Evolutionary conservation across 2,113 vertebrate genomes (phyloP), one percentile per base, ranked within the genome.

Genomic region (Grammomys surdaster): DNA sequence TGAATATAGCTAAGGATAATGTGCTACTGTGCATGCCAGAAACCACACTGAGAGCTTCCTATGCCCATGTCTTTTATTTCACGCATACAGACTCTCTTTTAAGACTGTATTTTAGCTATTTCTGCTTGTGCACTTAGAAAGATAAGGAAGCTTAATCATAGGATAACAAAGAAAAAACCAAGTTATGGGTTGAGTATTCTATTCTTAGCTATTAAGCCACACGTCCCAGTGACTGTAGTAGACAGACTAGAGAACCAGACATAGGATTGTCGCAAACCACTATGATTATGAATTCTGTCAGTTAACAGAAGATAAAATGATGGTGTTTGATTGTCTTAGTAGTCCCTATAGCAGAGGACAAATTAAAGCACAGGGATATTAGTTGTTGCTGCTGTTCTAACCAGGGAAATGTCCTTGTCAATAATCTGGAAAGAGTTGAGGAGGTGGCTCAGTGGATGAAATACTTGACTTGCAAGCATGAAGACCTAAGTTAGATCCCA

Each of bases 1-100:
- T 40, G 13, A 90, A 63, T 80, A 36, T 16, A 54, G 3, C 2
- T 92, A 54, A 91, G 1, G 56, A 72, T 43, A 73, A 60, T 54
- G 67, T 77, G 7, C 5, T 48, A 10, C 0, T 14, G 16, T 12
- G 9, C 2, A 73, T 24, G 20, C 1, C 5, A 48, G 58, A 14
- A 24, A 0, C 1, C 65, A 43, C 26, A 12, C 24, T 58, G 7
- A 92, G 16, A 24, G 5, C 28, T 40, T 10, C 5, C 3, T 58
- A 3, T 46, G 70, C 89, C 5, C 19, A 65, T 17, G 4, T 1
- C 51, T 90, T 51, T 51, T 48, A 88, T 46, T 80, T 58, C 87
- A 11, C 24, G 14, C 16, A 31, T 14, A 60, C 36, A 56, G 26
- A 67, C 82, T 85, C 24, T 63, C 73, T 69, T 28, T 43, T 60